Base-by-base conservation (phyloP, 2,113 vertebrate genomes). In the Hyperopisus bebe region DNA sequence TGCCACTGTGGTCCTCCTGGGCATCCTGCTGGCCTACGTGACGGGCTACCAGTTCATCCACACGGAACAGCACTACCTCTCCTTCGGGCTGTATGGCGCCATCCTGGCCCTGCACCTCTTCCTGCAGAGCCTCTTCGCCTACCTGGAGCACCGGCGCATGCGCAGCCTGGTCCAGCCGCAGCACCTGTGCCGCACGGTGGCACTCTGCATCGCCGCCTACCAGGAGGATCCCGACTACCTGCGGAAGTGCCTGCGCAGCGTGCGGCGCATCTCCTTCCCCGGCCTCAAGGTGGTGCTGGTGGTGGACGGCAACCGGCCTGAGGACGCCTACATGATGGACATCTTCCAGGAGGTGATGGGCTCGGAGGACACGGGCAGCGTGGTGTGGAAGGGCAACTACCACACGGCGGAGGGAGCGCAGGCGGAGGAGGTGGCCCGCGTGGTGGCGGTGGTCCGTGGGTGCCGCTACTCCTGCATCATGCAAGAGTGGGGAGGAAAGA, bases 1-100 rank as follows among this genome's bases (percentile, higher is more conserved):
- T 19, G 98, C 98, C 35, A 92, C 97, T 92, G 97, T 93, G n/a
- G 98, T 99, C 91, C 96, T 99, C 92, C 97, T 97, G 90, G 97
- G 97, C 91, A 98, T 99, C 93, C 95, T 99, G 39, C 95, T 98
- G 1, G 98, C 98, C 90, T 99, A 99, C 3, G 96, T 99, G 91
- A 99, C 98, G 0, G 98, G 98, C 35, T 99, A 99, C 95, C 98
- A 99, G 95, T 99, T 99, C 94, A 98, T 99, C 94, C 98, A 98
- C 94, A 99, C 98, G 0, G 98, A 99, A 93, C 97, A 98, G 94
- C 98, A 99, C 95, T 98, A 99, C 95, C 97, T 99, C 74, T 99
- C 98, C 90, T 99, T 99, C 0, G 98, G 98, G 77, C 96, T 99
- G 80, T 99, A 99, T 47, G 98, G 98, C 0, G 98, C 98, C 92